Evolutionary conservation across 2,888 invertebrate species (phyloP).

Genomic region (Athalia rosae): DNA sequence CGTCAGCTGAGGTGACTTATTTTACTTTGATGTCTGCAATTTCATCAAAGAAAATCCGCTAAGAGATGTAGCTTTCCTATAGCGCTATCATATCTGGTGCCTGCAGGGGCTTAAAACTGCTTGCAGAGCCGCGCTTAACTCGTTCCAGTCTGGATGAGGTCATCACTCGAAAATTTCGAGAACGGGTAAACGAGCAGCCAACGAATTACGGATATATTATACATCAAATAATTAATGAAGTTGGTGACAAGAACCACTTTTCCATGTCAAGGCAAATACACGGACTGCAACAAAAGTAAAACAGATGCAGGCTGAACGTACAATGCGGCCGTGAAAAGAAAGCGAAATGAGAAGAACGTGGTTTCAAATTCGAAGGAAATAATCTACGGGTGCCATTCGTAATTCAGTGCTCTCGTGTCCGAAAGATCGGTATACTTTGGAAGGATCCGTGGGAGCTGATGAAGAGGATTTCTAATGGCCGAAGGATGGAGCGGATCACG

Average conservation of each 20-base stretch:
- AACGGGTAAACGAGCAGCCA: neutral
- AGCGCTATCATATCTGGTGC: slow-evolving; percentile 16
- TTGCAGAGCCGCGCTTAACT: slow-evolving; percentile 3
- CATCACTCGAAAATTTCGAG: slow-evolving; percentile 16
- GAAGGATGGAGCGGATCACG: slow-evolving; percentile 22
- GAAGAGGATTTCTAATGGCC: slow-evolving; percentile 27
- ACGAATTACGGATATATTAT: neutral
- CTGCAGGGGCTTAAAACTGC: slow-evolving; percentile 6
- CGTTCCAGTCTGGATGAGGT: slow-evolving; percentile 11
- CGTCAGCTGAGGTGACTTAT: neutral
- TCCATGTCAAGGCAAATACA: too few relatives aligned
- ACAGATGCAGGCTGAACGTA: neutral
- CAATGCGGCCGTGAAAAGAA: neutral
- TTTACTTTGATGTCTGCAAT: neutral
- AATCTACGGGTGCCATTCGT: slow-evolving; percentile 34
- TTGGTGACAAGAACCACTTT: too few relatives aligned
- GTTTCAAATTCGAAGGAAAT: slow-evolving; percentile 34
- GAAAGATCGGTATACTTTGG: neutral
- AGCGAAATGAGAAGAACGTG: neutral
- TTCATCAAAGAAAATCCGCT: slow-evolving; percentile 31
- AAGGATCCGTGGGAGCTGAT: slow-evolving; percentile 12
- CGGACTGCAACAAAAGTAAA: neutral
- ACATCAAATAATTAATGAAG: neutral
- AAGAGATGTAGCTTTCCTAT: neutral
- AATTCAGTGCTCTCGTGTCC: slow-evolving; percentile 38